These are phyloP conservation scores for Erebia palarica DNA, from an alignment of 2,888 invertebrate genomes.

Conservation along the genomic window DNA sequence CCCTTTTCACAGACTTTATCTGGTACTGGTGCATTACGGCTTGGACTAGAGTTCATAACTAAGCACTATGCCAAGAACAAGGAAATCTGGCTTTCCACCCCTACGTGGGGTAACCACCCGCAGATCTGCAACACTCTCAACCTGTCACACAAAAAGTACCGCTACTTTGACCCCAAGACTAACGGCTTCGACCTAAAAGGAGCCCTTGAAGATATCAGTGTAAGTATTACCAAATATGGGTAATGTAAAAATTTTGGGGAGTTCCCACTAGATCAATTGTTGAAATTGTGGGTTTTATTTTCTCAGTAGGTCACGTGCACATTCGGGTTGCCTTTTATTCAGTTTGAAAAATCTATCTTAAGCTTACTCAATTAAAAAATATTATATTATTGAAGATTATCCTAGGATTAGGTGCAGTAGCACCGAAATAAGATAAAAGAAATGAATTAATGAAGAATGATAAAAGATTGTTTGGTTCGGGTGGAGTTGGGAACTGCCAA, in stretches of 20 bases:
- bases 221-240: slow-evolving; percentile 68
- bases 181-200: slow-evolving; percentile 97
- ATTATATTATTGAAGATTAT: too few species aligned
- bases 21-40: slow-evolving; percentile 97
- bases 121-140: slow-evolving; percentile 96
- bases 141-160: slow-evolving; percentile 92
- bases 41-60: slow-evolving; percentile 94
- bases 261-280: too few species aligned
- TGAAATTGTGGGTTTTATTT: too few species aligned
- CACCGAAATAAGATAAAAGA: too few species aligned
- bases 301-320: too few species aligned
- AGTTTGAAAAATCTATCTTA: too few species aligned
- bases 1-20: slow-evolving; percentile 89
- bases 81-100: slow-evolving; percentile 93
- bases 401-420: too few species aligned
- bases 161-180: slow-evolving; percentile 96
- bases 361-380: too few species aligned
- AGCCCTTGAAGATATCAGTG: slow-evolving; percentile 92
- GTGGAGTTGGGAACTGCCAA: too few species aligned
- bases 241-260: not conserved
- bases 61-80: slow-evolving; percentile 91
- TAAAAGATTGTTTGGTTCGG: too few species aligned
- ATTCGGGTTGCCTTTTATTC: too few species aligned
- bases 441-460: too few species aligned
- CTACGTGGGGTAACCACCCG: slow-evolving; percentile 99